Conservation (phyloP, 2,113 vertebrate genomes). For the Ophiodon elongatus region DNA sequence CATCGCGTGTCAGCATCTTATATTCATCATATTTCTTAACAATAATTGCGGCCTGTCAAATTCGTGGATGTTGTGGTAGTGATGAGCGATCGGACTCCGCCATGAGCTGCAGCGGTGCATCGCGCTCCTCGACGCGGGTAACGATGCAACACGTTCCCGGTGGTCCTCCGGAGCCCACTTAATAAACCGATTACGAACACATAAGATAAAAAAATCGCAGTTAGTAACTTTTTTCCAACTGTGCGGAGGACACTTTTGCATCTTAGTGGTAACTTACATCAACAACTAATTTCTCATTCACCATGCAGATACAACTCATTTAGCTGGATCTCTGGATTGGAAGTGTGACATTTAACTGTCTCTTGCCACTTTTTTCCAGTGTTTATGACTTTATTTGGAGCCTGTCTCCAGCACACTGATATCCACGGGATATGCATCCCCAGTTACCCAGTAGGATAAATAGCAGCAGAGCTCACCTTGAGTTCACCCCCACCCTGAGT, state of each 20-base stretch:
- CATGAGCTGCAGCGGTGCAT: conserved; percentile 17
- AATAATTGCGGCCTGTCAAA: not conserved
- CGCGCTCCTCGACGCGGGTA: conserved; percentile 15
- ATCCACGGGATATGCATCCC: conserved; percentile 4
- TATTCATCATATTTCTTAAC: not conserved
- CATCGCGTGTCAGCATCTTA: not conserved
- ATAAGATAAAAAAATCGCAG: not conserved
- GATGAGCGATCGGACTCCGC: not conserved
- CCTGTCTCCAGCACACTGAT: conserved; percentile 3
- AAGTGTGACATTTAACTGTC: not conserved
- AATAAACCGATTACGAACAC: not conserved
- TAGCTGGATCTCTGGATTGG: not conserved
- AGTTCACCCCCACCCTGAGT: conserved; percentile 31
- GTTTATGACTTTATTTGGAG: not conserved
- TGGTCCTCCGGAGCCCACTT: conserved; percentile 4
- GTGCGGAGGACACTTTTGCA: not conserved
- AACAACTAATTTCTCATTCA: not conserved
- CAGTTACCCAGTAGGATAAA: conserved; percentile 31
- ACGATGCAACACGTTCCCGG: not conserved
- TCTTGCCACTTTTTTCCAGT: not conserved
- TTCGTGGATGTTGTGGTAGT: not conserved
- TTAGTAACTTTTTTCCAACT: not conserved
- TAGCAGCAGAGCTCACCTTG: conserved; percentile 55
- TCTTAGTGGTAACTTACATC: not conserved
- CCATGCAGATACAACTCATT: not conserved